phyloP scores from a whole-genome alignment of 2,797 vertebrate species.

The Hafferia zeledoni region DNA sequence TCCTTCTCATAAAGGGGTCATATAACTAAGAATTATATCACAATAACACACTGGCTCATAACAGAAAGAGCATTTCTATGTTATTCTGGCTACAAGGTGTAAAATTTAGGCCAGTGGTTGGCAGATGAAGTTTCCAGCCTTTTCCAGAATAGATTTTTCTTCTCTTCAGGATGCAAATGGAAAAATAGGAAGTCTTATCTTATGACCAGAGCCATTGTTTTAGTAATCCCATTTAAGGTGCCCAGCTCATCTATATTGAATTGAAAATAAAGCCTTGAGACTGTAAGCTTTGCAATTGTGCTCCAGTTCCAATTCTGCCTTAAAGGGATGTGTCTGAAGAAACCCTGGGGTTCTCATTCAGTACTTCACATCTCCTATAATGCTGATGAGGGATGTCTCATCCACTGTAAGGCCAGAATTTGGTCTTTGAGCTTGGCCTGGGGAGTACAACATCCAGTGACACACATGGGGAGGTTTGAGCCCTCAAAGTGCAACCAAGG shows the following conservation, averaged over 20 bases:
- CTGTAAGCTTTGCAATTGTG: neutral
- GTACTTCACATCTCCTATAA: neutral
- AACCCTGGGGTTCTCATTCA: neutral
- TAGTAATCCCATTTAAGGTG: neutral
- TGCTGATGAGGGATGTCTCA: neutral
- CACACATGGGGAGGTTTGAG: neutral
- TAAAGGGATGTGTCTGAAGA: neutral
- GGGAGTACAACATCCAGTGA: neutral
- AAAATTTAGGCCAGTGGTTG: neutral
- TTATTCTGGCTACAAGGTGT: neutral
- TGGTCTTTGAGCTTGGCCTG: neutral
- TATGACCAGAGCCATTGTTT: neutral
- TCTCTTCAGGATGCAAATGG: neutral
- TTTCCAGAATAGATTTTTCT: neutral
- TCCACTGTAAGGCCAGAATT: neutral
- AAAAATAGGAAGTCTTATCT: neutral
- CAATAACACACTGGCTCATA: neutral
- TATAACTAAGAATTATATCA: neutral
- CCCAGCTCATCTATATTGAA: neutral
- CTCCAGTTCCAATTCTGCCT: neutral
- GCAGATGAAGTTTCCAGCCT: neutral
- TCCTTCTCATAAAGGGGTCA: neutral
- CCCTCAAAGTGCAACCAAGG: neutral
- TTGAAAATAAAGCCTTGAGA: neutral
- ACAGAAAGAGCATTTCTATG: neutral